Percentiles rank a stretch among this genome's conserved stretches.
Evolutionary conservation across 2,113 vertebrate genomes (phyloP).

Genomic region (Pseudonaja textilis): DNA sequence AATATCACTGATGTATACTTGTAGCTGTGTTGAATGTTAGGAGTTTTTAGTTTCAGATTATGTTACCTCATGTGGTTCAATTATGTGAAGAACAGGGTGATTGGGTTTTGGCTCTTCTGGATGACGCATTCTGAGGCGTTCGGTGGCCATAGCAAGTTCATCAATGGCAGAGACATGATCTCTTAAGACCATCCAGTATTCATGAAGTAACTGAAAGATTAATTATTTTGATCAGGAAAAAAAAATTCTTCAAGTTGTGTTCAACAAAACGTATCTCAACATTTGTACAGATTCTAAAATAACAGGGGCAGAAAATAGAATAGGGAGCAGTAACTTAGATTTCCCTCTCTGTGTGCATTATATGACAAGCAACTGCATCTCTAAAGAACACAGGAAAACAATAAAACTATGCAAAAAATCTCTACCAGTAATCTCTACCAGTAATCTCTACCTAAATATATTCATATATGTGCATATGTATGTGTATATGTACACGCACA

Average conservation of each 20-base stretch:
- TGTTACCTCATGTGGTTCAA: constrained; percentile 90
- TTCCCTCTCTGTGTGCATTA: background rate
- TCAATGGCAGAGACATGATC: constrained; percentile 96
- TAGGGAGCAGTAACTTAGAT: background rate
- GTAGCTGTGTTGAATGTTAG: background rate
- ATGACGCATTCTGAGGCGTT: constrained; percentile 87
- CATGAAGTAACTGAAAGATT: constrained; percentile 84
- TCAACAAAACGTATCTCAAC: background rate
- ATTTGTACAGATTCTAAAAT: background rate
- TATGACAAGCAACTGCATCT: background rate
- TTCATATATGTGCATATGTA: background rate
- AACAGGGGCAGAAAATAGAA: constrained; percentile 14
- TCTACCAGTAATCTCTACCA: background rate
- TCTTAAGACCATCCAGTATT: constrained; percentile 97
- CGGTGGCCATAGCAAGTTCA: constrained; percentile 96
- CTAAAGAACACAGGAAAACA: background rate
- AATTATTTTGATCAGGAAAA: constrained; percentile 20
- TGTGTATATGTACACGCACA: background rate
- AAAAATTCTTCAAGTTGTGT: background rate
- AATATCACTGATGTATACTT: background rate
- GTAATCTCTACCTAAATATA: background rate
- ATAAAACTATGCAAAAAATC: background rate
- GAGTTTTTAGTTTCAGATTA: background rate
- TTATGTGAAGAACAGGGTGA: constrained; percentile 88
- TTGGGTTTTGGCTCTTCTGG: constrained; percentile 92